phyloP scores from a whole-genome alignment of 2,113 vertebrate genomes.

The Daubentonia madagascariensis region DNA sequence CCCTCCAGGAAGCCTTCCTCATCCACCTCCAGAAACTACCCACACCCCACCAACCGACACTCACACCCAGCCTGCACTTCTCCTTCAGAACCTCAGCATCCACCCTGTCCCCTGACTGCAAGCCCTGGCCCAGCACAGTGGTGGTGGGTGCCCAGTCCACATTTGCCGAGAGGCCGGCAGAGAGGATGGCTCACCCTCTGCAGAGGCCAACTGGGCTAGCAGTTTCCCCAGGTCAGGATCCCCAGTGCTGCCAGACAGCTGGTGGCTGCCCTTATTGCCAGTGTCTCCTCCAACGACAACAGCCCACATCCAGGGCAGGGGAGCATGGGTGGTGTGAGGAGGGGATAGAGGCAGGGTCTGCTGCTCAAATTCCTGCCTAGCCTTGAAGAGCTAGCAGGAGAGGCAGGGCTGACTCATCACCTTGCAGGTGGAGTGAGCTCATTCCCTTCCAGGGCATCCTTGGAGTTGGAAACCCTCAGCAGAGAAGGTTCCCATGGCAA shows the following conservation, averaged over 20 bases:
- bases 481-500: conserved; percentile 68
- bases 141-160: background rate
- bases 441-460: conserved; percentile 57
- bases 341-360: background rate
- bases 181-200: too few relatives aligned
- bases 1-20: background rate
- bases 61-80: background rate
- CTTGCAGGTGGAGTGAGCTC: conserved; percentile 60
- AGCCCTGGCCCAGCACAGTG: background rate
- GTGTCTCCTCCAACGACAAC: background rate
- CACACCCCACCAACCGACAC: background rate
- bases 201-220: background rate
- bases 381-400: background rate
- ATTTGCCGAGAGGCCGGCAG: background rate
- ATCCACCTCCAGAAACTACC: background rate
- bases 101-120: accelerated
- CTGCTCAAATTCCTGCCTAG: background rate
- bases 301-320: background rate
- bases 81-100: background rate
- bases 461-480: conserved; percentile 44
- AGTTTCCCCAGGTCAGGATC: background rate
- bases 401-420: conserved; percentile 54
- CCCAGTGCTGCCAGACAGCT: background rate
- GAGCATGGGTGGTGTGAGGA: accelerated
- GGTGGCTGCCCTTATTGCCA: background rate